Evolutionary conservation across 1,140 invertebrate species (phyloP), one percentile per base, ranked within the genome.

Genomic region (Lycorma delicatula): DNA sequence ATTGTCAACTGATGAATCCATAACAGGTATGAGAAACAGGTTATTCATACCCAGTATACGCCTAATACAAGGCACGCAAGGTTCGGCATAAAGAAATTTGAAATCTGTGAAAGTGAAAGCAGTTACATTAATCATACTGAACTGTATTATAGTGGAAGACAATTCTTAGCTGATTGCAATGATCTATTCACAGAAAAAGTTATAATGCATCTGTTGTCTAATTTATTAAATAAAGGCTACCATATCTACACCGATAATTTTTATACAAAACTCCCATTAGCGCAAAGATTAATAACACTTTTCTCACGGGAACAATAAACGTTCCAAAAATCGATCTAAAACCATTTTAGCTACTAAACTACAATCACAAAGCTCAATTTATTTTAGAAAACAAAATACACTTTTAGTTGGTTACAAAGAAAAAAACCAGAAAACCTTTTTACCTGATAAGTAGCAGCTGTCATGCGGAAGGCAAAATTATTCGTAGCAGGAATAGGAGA

Each of bases 51-150:
- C 11, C 18, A 20, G 18, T 49, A 49, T 16, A 4, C 27, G 6
- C 12, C 12, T 6, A 22, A 12, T 25, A 49, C n/a, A n/a, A n/a
- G n/a, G n/a, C n/a, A n/a, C n/a, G n/a, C n/a, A n/a, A n/a, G n/a
- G n/a, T n/a, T n/a, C n/a, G n/a, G n/a, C n/a, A n/a, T n/a, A n/a
- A n/a, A n/a, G n/a, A n/a, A n/a, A n/a, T n/a, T n/a, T n/a, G n/a
- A n/a, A n/a, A n/a, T n/a, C n/a, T n/a, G n/a, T n/a, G n/a, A n/a
- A n/a, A n/a, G n/a, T n/a, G n/a, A 49, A 49, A 51, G 26, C n/a
- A 51, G 34, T 51, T 51, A 51, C 34, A n/a, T 51, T 7, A 5
- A 22, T 27, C 49, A 51, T 31, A 29, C 34, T 29, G 49, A 51
- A 51, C 11, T 51, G 22, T n/a, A n/a, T n/a, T 51, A 51, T 18